Evolutionary conservation across 2,888 invertebrate genomes (phyloP), one percentile per base, ranked within the genome.

Genomic region (Philhelius pedissequus): DNA sequence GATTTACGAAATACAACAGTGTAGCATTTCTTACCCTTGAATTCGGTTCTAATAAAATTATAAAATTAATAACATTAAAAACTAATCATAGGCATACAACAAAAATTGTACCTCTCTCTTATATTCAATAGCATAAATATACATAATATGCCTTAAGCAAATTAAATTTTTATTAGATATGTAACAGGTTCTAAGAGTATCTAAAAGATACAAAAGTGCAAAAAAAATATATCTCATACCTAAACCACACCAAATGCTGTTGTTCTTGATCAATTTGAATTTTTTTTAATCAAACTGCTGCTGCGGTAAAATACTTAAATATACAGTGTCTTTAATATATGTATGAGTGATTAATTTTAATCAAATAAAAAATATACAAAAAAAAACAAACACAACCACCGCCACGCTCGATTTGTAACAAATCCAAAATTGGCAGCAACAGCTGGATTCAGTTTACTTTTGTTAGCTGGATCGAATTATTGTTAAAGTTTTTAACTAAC

Each of bases 381-480:
- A 9, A 4, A 25, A 11, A 56, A 25, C 40, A 2, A 45, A 43
- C 18, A 70, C 32, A 38, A 27, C 27, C 32, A 11, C 5, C 40
- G 22, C 30, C 20, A 32, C 35, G 15, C 25, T 43, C 11, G 13
- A 27, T 50, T 22, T 45, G 40, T 20, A 32, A 32, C 68, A 62
- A 78, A 71, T 20, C 13, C 40, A 62, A 83, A 58, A 43, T 83
- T 75, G 83, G 68, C 74, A 74, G 50, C 56, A 79, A 68, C 68
- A 69, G 15, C 22, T 18, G 15, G 43, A 75, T 70, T 83, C 69
- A 83, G 83, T 83, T 83, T 70, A 69, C 69, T 64, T 83, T 79
- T 79, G 79, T 78, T 58, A 35, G 79, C 56, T 56, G 83, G 56
- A 74, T 79, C 58, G 83, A 56, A 62, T 64, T 43, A 62, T 62